phyloP scores from a whole-genome alignment of 2,888 invertebrate species.

The Odontomyia ornata region DNA sequence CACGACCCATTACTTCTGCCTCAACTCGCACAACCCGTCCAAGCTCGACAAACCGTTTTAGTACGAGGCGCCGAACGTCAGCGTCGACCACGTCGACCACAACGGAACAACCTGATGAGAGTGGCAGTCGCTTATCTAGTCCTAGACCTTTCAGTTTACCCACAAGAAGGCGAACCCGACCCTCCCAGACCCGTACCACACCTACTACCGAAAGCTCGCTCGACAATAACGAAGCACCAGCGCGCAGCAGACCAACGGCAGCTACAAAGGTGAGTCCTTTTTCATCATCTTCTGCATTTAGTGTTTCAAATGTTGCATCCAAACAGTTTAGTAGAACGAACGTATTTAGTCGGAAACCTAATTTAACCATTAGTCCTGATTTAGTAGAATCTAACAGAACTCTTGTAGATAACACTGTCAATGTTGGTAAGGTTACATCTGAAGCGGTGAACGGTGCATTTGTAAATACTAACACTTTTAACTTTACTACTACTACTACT shows the following conservation, averaged over 20 bases:
- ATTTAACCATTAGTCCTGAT: slow-evolving; percentile 30
- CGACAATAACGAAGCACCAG: slow-evolving; percentile 52
- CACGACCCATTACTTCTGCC: slow-evolving; percentile 53
- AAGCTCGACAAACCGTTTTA: slow-evolving; percentile 50
- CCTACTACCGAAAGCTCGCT: neutral
- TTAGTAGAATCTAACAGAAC: slow-evolving; percentile 45
- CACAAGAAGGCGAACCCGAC: slow-evolving; percentile 63
- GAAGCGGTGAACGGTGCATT: slow-evolving; percentile 26
- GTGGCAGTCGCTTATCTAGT: slow-evolving; percentile 64
- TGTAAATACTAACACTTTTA: slow-evolving; percentile 10
- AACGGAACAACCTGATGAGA: slow-evolving; percentile 54
- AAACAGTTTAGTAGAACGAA: slow-evolving; percentile 39
- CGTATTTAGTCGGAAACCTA: slow-evolving; percentile 39
- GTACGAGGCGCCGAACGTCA: neutral
- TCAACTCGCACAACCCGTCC: slow-evolving; percentile 48
- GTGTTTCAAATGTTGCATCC: slow-evolving; percentile 43
- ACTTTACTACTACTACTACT: slow-evolving; percentile 1
- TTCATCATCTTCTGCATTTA: slow-evolving; percentile 34
- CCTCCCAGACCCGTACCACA: slow-evolving; percentile 51
- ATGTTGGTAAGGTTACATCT: slow-evolving; percentile 40
- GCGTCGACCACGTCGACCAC: slow-evolving; percentile 48
- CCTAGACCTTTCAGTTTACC: slow-evolving; percentile 67
- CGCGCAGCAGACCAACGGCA: slow-evolving; percentile 51
- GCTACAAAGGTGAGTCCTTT: slow-evolving; percentile 61
- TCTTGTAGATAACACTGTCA: slow-evolving; percentile 42